Evolutionary conservation across 2,797 vertebrate genomes (phyloP).

Genomic region (Amazona finschi): DNA sequence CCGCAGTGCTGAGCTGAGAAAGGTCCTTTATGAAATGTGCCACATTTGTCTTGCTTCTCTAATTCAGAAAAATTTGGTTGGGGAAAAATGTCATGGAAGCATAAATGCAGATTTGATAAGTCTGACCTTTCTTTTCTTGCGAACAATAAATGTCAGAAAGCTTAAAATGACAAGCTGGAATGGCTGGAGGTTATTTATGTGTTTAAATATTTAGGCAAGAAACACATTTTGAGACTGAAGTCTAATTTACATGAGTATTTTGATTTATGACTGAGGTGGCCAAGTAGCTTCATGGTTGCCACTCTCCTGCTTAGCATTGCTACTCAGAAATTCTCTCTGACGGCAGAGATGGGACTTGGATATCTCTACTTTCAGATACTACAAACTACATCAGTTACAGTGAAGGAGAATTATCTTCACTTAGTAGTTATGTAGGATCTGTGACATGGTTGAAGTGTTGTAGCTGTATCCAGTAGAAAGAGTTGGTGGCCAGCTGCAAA

Average conservation of each 20-base stretch:
- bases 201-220: conserved; percentile 78
- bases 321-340: neutral
- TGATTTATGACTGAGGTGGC: conserved; percentile 27
- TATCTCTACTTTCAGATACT: neutral
- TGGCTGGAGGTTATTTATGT: conserved; percentile 73
- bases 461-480: neutral
- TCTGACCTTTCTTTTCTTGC: conserved; percentile 77
- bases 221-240: conserved; percentile 60
- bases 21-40: conserved; percentile 45
- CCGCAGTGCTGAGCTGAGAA: conserved; percentile 3
- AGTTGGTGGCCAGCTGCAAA: neutral
- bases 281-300: neutral
- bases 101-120: conserved; percentile 77
- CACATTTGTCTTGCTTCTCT: conserved; percentile 61
- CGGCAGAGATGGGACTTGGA: neutral
- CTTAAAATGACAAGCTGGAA: conserved; percentile 74
- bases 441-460: neutral
- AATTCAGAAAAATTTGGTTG: conserved; percentile 72
- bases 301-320: neutral
- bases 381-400: neutral
- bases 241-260: conserved; percentile 61
- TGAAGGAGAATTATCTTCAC: neutral
- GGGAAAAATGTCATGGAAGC: conserved; percentile 76
- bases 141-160: conserved; percentile 79
- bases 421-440: neutral